Percentiles rank a stretch among this genome's conserved stretches.
These are phyloP conservation scores for Diachasmimorpha longicaudata DNA, from an alignment of 1,140 invertebrate genomes.

Conservation along the genomic window DNA sequence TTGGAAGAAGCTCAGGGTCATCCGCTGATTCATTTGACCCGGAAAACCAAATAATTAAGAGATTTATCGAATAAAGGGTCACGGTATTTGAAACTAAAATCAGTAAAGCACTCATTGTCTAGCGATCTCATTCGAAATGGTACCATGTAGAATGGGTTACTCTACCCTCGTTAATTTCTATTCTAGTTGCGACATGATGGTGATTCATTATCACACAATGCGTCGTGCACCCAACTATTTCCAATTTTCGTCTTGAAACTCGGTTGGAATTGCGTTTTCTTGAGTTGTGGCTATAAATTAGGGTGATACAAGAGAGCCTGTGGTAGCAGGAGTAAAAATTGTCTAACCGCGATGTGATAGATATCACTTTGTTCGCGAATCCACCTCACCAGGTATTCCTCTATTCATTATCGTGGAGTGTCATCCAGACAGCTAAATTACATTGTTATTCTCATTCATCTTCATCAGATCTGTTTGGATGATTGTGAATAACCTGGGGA, in stretches of 20 bases:
- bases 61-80: neutral
- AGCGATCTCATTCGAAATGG: neutral
- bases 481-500: neutral
- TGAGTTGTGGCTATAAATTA: conserved; percentile 1
- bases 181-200: conserved; percentile 8
- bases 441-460: neutral
- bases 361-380: neutral
- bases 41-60: too few relatives aligned
- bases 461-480: neutral
- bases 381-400: neutral
- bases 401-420: neutral
- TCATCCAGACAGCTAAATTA: neutral
- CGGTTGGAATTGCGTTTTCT: neutral
- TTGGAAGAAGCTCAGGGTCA: too few relatives aligned
- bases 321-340: neutral
- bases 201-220: conserved; percentile 9
- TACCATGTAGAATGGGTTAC: neutral
- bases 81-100: neutral
- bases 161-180: conserved; percentile 3
- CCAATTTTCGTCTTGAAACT: conserved; percentile 1
- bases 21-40: too few relatives aligned
- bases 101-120: neutral
- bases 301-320: neutral
- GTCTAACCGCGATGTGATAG: neutral
- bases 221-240: neutral